Percentiles rank a stretch among this genome's conserved stretches.
These are phyloP conservation scores for Botrylloides violaceus DNA, from an alignment of 23 tunicate genomes.

Conservation along the genomic window DNA sequence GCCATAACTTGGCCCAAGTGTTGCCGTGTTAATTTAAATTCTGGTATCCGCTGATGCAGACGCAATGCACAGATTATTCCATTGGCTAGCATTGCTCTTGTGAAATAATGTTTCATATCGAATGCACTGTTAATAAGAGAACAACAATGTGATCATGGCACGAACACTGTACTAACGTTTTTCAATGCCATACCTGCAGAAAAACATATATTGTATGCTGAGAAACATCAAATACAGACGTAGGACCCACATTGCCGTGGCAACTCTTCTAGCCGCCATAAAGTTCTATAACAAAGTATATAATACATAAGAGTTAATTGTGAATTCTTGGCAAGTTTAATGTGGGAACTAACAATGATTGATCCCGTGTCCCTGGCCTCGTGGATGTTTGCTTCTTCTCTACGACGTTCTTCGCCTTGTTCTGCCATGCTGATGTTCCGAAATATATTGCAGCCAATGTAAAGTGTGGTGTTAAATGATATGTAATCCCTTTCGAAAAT, in stretches of 20 bases:
- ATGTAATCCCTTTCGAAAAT: too few species aligned
- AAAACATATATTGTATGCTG: constrained; percentile 72
- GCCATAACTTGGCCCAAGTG: constrained; percentile 44
- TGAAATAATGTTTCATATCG: constrained; percentile 70
- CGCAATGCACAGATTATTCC: constrained; percentile 84
- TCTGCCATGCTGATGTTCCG: constrained; percentile 20
- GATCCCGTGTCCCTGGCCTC: constrained; percentile 73
- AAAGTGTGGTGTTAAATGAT: too few species aligned
- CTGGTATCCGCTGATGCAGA: constrained; percentile 74
- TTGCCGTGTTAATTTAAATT: constrained; percentile 46
- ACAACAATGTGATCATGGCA: background rate
- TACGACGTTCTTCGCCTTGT: constrained; percentile 2
- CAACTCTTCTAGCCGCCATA: constrained; percentile 65
- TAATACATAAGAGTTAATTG: too few species aligned
- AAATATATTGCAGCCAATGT: too few species aligned
- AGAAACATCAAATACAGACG: constrained; percentile 51
- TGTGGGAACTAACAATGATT: constrained; percentile 43
- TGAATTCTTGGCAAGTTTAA: too few species aligned
- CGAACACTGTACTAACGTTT: background rate
- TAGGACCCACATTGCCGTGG: constrained; percentile 78
- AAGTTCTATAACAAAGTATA: constrained; percentile 41
- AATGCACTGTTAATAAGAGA: constrained; percentile 37
- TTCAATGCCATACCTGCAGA: constrained; percentile 51
- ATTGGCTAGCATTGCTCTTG: constrained; percentile 78
- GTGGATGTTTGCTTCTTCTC: constrained; percentile 37